phyloP scores from a whole-genome alignment of 2,888 invertebrate genomes.

The Catocala nupta region DNA sequence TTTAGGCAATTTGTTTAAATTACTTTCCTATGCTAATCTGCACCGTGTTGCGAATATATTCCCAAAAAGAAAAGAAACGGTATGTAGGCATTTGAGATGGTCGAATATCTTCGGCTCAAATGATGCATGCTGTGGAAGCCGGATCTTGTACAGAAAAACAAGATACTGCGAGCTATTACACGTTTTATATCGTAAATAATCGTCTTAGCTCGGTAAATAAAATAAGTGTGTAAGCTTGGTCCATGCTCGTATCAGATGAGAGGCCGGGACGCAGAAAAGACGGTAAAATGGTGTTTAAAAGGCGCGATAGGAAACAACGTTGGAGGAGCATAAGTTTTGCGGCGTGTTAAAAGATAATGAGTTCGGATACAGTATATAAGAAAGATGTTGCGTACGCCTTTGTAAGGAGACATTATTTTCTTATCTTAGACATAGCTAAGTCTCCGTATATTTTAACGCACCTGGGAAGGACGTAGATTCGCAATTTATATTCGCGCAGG shows the following conservation, averaged over 20 bases:
- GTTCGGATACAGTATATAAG: slow-evolving; percentile 75
- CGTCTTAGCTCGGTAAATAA: slow-evolving; percentile 82
- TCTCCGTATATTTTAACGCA: slow-evolving; percentile 73
- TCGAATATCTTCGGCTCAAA: slow-evolving; percentile 69
- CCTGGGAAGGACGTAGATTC: slow-evolving; percentile 69
- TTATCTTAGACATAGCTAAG: slow-evolving; percentile 73
- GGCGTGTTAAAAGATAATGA: slow-evolving; percentile 84
- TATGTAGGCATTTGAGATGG: slow-evolving; percentile 66
- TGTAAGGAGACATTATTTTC: slow-evolving; percentile 74
- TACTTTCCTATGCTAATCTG: slow-evolving; percentile 83
- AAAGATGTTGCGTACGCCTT: slow-evolving; percentile 77
- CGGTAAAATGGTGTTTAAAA: slow-evolving; percentile 82
- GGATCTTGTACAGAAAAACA: slow-evolving; percentile 73
- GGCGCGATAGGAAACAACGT: slow-evolving; percentile 76
- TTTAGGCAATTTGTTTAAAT: slow-evolving; percentile 83
- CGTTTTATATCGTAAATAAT: slow-evolving; percentile 84
- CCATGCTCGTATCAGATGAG: slow-evolving; percentile 80
- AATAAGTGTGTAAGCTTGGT: slow-evolving; percentile 78
- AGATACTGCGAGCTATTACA: slow-evolving; percentile 81
- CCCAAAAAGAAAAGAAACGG: slow-evolving; percentile 64
- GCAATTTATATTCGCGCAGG: slow-evolving; percentile 75
- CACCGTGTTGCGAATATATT: slow-evolving; percentile 78
- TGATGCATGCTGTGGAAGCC: slow-evolving; percentile 76
- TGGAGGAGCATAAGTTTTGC: slow-evolving; percentile 79
- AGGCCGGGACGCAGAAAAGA: slow-evolving; percentile 71